Evolutionary conservation across 2,113 vertebrate genomes (phyloP).

Genomic region (Thryonomys swinderianus): DNA sequence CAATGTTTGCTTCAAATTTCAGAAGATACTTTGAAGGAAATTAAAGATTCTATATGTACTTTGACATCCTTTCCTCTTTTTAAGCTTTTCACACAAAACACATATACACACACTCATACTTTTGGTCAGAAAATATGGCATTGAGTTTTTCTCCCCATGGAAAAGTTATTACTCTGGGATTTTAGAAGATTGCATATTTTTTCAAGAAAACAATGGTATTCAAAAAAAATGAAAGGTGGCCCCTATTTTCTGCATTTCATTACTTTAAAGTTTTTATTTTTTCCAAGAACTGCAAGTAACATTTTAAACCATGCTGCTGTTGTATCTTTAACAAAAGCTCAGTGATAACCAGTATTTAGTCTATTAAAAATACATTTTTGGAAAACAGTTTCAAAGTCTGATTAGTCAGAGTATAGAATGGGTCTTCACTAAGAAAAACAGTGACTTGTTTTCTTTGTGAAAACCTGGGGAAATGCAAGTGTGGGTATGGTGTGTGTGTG

Average conservation of each 20-base stretch:
- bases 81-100: slow-evolving; percentile 39
- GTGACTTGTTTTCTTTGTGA: slow-evolving; percentile 77
- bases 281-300: slow-evolving; percentile 65
- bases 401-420: slow-evolving; percentile 73
- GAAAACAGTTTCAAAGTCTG: slow-evolving; percentile 68
- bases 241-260: slow-evolving; percentile 58
- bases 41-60: slow-evolving; percentile 58
- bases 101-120: background rate
- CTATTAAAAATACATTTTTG: slow-evolving; percentile 68
- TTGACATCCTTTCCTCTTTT: slow-evolving; percentile 45
- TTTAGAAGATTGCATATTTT: slow-evolving; percentile 53
- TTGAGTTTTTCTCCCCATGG: background rate
- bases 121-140: slow-evolving; percentile 42
- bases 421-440: slow-evolving; percentile 62
- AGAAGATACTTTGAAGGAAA: slow-evolving; percentile 64
- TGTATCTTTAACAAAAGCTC: slow-evolving; percentile 76
- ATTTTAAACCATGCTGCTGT: slow-evolving; percentile 78
- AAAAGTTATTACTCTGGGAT: slow-evolving; percentile 62
- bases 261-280: slow-evolving; percentile 72
- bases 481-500: slow-evolving; percentile 84
- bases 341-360: slow-evolving; percentile 72
- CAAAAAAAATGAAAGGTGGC: slow-evolving; percentile 64
- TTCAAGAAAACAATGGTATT: slow-evolving; percentile 56
- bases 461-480: slow-evolving; percentile 72
- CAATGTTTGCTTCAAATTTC: slow-evolving; percentile 63